phyloP scores from a whole-genome alignment of 2,113 vertebrate species.

The Chamaetylas fuelleborni region DNA sequence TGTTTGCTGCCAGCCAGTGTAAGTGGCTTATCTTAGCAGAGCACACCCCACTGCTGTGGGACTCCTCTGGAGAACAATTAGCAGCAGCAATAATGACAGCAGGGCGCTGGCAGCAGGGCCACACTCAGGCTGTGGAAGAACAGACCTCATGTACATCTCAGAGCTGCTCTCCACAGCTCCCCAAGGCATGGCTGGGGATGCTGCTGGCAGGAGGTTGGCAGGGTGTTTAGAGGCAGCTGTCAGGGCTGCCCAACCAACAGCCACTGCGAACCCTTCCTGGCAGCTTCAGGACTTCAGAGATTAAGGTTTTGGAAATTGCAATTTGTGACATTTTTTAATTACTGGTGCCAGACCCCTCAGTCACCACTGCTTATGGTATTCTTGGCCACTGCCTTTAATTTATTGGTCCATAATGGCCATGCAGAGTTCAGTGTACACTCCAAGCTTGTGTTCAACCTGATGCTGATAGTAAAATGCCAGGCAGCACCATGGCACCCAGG shows the following conservation, averaged over 20 bases:
- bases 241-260: background rate
- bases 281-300: background rate
- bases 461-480: background rate
- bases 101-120: background rate
- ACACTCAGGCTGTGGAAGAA: background rate
- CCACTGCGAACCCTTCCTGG: background rate
- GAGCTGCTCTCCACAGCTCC: background rate
- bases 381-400: background rate
- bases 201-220: background rate
- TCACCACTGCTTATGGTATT: background rate
- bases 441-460: background rate
- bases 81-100: background rate
- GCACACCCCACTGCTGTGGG: background rate
- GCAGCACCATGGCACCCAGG: background rate
- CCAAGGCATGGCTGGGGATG: background rate
- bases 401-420: background rate
- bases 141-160: accelerated
- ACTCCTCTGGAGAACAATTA: slow-evolving; percentile 35
- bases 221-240: background rate
- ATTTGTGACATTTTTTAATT: background rate
- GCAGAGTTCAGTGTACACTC: background rate
- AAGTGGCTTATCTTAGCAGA: slow-evolving; percentile 29
- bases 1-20: background rate
- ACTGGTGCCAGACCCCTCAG: background rate
- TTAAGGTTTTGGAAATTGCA: background rate